Evolutionary conservation across 2,888 invertebrate species (phyloP), one percentile per base, ranked within the genome.

Genomic region (Lepetodrilus schrolli): DNA sequence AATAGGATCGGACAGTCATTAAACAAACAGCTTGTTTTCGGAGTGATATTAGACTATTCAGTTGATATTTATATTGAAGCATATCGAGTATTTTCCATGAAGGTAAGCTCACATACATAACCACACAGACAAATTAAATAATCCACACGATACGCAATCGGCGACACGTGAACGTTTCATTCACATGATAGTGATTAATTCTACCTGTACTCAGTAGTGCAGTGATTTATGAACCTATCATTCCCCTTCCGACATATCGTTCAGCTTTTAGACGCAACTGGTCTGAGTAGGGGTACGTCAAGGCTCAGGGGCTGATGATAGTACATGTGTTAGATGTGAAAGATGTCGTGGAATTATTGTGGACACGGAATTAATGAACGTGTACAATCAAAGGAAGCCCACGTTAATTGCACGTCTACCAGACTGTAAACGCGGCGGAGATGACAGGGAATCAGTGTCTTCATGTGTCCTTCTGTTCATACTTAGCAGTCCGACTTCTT

Each of bases 231-330:
- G 58, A n/a, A 58, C 58, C 26, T 58, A 21, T 30, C 58, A 58
- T 13, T 30, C 21, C 30, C 7, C 17, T 26, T 58, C n/a, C 58
- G 30, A 58, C 58, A 58, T 13, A 58, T 17, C 17, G 30, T 23
- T 58, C 58, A 34, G 58, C 58, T 58, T 58, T 58, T 58, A 7
- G 34, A 58, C 58, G 26, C 17, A 58, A 58, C 58, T 30, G 30
- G 58, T 17, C 58, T 21, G 23, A 21, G 50, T 4, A 50, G 23
- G 23, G 20, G 20, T 50, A 51, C n/a, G 10, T 10, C 8, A 1
- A 34, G 58, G 34, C 58, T 26, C 34, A 23, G 13, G 34, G 1
- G 30, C 30, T 7, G 17, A 58, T 10, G 58, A 58, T 30, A 17
- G 17, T 58, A 58, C 58, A 58, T 58, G 30, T 58, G 58, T 58